Evolutionary conservation across 2,113 vertebrate species (phyloP), one percentile per base, ranked within the genome.

Genomic region (Eurypyga helias): DNA sequence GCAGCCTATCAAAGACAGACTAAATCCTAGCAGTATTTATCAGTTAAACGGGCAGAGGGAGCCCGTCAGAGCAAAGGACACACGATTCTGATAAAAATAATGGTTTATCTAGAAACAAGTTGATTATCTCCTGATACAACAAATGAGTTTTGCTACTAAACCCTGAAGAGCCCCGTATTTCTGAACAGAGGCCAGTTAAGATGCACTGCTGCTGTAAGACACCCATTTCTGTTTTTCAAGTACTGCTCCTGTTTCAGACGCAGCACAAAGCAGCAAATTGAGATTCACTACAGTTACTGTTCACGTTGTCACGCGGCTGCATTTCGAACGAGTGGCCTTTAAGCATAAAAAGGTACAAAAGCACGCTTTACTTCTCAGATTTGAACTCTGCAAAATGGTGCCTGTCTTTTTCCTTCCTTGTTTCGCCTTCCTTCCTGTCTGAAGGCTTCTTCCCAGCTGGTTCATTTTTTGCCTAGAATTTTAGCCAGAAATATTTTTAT

Each of bases 401-500:
- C 51, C 98, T 97, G 82, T 98, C 98, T 46, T 98, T 98, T 25
- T 98, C 95, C 87, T 98, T 99, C 96, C 99, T 99, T 43, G 96
- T 49, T 34, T 99, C 99, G 21, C 62, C 97, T 29, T 98, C 98
- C 54, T 98, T 99, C 91, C 98, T 99, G 64, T 99, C 99, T 1
- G 98, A 97, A 45, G 98, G 97, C 90, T 99, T 99, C 85, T 99
- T 99, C 54, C 99, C 99, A 3, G 99, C 98, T 15, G 99, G 99
- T 90, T 99, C 99, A 25, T 99, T 99, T 98, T 99, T 99, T 57
- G 99, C 99, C 99, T 99, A 62, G 58, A 97, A 97, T 51, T 70
- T 54, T 4, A 69, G 52, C 14, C 9, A 96, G 73, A 92, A 87
- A 69, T 52, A 61, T 48, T 71, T 43, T 13, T 13, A 48, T 0